Evolutionary conservation across 2,888 invertebrate genomes (phyloP).

Genomic region (Eremobia ochroleuca): DNA sequence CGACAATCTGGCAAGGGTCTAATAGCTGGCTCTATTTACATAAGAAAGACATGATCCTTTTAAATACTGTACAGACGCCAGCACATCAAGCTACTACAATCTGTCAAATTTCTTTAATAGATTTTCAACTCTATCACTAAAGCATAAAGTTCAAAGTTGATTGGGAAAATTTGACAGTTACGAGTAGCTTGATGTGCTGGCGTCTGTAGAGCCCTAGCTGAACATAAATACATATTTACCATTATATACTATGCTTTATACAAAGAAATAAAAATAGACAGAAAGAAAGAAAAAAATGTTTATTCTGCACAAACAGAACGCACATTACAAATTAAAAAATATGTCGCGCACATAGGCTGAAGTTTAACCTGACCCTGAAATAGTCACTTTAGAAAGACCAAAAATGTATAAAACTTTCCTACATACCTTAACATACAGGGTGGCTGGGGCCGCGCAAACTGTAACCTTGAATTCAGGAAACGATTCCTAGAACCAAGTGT

Average conservation of each 20-base stretch:
- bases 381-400: not conserved
- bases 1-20: no score
- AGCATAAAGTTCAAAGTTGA: no score
- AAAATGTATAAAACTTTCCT: not conserved
- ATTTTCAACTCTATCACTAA: no score
- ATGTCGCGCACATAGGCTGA: not conserved
- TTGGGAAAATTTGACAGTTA: no score
- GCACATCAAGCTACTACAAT: no score
- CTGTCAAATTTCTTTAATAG: no score
- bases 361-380: not conserved
- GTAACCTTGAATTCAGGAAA: not conserved
- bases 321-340: no score
- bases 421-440: not conserved
- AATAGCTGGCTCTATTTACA: not conserved
- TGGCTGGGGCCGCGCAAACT: not conserved
- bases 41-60: not conserved
- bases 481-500: not conserved
- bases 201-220: no score
- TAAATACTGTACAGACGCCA: not conserved
- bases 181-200: no score
- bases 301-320: no score
- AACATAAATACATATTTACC: not conserved
- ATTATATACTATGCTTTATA: not conserved
- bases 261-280: no score
- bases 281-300: no score